Percentiles rank a stretch among this genome's conserved stretches.
Conservation (phyloP, 2,797 vertebrate species). For the Phaenicophaeus curvirostris region DNA sequence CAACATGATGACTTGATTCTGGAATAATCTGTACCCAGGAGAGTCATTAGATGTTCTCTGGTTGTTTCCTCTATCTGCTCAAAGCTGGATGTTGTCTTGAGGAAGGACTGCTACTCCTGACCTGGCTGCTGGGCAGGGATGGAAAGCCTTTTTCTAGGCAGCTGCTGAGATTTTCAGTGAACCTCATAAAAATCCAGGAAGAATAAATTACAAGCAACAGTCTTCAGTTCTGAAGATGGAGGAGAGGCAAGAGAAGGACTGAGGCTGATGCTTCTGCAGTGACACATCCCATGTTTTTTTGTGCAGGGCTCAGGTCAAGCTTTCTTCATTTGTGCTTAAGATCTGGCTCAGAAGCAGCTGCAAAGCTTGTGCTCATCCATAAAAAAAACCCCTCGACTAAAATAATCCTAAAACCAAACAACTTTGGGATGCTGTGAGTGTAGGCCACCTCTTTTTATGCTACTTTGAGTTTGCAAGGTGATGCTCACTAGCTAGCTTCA, state of each 20-base stretch:
- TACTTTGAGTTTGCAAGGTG: rapidly evolving
- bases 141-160: neutral
- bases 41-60: neutral
- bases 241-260: neutral
- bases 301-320: neutral
- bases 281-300: neutral
- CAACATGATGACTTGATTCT: neutral
- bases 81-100: neutral
- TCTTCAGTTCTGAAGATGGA: neutral
- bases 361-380: neutral
- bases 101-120: neutral
- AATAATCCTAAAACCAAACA: neutral
- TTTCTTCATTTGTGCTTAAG: neutral
- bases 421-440: rapidly evolving
- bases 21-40: too few species aligned
- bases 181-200: neutral
- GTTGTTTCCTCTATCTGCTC: rapidly evolving
- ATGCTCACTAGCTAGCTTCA: neutral
- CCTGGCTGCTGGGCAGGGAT: neutral
- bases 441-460: neutral
- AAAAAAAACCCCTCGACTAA: too few species aligned
- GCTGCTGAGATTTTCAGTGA: neutral
- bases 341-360: neutral
- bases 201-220: neutral
- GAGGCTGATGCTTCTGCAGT: neutral